A percentile compares a stretch with the other conserved stretches of the same genome.
phyloP scores from a whole-genome alignment of 2,113 vertebrate species.

The Odontophorus gujanensis region DNA sequence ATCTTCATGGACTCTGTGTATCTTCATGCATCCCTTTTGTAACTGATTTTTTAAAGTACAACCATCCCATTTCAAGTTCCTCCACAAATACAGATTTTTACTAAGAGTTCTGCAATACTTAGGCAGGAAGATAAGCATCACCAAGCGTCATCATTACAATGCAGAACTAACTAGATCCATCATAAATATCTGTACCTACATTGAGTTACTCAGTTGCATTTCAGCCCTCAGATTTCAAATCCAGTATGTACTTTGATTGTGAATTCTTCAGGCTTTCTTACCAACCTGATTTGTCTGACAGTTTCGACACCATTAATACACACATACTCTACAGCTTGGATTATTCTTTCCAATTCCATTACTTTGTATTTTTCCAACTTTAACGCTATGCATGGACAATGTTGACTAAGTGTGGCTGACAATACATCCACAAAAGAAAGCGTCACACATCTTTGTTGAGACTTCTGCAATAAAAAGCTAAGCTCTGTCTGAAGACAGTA shows the following conservation, averaged over 20 bases:
- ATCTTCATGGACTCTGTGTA: background rate
- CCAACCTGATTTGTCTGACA: background rate
- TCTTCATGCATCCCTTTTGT: accelerated
- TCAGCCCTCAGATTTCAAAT: background rate
- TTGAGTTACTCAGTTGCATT: background rate
- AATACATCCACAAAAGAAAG: background rate
- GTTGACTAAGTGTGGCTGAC: background rate
- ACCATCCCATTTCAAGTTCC: background rate
- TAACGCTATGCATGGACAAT: background rate
- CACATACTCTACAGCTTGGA: background rate
- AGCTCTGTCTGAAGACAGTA: background rate
- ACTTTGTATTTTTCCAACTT: background rate
- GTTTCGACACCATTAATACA: background rate
- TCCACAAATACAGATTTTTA: background rate
- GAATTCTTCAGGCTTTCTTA: background rate
- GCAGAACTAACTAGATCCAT: background rate
- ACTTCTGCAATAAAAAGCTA: background rate
- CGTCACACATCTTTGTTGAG: background rate
- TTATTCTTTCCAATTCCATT: background rate
- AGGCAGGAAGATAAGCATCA: background rate
- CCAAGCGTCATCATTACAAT: background rate
- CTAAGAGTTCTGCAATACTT: background rate
- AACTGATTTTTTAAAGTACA: background rate
- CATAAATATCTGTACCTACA: background rate
- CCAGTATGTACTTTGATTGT: background rate